Conservation (phyloP, 2,888 invertebrate species). For the Caenorhabditis uteleia region DNA sequence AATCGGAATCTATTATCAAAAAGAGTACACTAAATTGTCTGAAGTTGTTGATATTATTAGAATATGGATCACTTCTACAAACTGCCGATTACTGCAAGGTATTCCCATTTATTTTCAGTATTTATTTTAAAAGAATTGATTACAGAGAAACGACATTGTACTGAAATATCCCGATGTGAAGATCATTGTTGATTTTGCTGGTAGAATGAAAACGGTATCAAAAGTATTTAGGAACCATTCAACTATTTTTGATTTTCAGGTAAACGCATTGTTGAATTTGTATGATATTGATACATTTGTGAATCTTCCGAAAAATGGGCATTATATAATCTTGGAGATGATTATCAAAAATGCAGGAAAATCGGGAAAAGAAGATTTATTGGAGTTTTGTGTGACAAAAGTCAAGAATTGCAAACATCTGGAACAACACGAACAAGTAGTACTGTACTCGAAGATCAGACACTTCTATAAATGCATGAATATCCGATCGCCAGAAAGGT, state of each 20-base stretch:
- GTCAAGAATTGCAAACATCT: conserved; percentile 6
- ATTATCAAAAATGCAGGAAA: conserved; percentile 30
- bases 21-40: conserved; percentile 6
- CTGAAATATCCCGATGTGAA: conserved; percentile 10
- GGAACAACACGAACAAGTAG: conserved; percentile 5
- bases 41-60: conserved; percentile 16
- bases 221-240: neutral
- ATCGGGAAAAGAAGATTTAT: conserved; percentile 11
- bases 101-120: too few relatives aligned
- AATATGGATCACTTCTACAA: conserved; percentile 2
- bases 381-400: conserved; percentile 17
- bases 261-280: conserved; percentile 17
- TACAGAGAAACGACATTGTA: conserved; percentile 14
- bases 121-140: neutral
- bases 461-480: conserved; percentile 40
- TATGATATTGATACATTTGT: conserved; percentile 17
- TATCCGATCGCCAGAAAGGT: conserved; percentile 17
- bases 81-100: conserved; percentile 24
- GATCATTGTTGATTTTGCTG: conserved; percentile 15
- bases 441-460: conserved; percentile 23
- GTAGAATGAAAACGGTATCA: conserved; percentile 17
- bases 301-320: conserved; percentile 8
- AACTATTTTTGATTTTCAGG: conserved; percentile 10
- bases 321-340: conserved; percentile 20
- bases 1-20: too few relatives aligned